These are phyloP conservation scores for Theristicus caerulescens DNA, from an alignment of 2,113 vertebrate species.

Conservation along the genomic window DNA sequence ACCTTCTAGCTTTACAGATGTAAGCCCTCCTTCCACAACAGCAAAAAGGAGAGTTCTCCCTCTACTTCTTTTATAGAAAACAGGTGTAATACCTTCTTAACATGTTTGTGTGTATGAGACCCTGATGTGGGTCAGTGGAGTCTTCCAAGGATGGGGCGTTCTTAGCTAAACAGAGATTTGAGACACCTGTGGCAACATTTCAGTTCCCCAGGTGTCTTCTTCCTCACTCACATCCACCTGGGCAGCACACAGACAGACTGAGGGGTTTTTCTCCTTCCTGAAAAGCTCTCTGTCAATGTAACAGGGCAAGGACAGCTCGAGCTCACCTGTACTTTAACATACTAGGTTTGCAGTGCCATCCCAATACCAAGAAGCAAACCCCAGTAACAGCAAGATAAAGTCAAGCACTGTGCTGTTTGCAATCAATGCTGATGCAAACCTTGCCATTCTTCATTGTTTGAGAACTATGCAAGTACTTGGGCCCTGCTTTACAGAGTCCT, in stretches of 20 bases:
- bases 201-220: neutral
- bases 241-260: neutral
- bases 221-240: neutral
- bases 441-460: neutral
- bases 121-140: neutral
- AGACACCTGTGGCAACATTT: neutral
- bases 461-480: neutral
- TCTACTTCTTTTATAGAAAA: neutral
- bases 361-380: neutral
- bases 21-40: neutral
- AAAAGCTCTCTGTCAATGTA: neutral
- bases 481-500: neutral
- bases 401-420: neutral
- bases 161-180: neutral
- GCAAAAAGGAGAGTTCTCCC: neutral
- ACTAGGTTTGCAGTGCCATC: neutral
- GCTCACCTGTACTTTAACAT: neutral
- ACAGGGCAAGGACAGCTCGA: neutral
- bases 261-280: neutral
- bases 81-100: neutral
- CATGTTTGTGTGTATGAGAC: neutral
- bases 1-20: neutral
- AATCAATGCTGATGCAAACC: neutral
- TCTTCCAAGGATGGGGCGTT: neutral
- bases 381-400: neutral